Evolutionary conservation across 1,140 invertebrate species (phyloP).

Genomic region (Tenebrio molitor): DNA sequence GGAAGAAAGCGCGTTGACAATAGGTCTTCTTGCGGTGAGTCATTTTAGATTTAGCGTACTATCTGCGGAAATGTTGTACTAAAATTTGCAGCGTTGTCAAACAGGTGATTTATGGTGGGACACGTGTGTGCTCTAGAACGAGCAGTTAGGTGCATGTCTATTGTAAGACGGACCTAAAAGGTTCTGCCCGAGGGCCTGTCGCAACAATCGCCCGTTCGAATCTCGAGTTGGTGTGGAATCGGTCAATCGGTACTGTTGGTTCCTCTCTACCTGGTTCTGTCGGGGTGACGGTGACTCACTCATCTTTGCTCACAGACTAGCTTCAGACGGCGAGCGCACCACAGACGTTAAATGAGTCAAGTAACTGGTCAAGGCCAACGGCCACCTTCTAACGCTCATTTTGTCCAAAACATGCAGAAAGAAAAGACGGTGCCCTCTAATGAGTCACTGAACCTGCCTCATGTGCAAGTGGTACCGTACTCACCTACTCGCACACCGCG

Average conservation of each 20-base stretch:
- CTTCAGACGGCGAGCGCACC: slow-evolving; percentile 43
- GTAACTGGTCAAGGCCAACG: slow-evolving; percentile 54
- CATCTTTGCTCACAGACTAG: slow-evolving; percentile 45
- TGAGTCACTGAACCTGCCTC: slow-evolving; percentile 46
- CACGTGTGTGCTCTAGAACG: slow-evolving; percentile 13
- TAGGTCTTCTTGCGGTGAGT: slow-evolving; percentile 8
- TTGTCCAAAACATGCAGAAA: slow-evolving; percentile 51
- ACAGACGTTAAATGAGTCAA: slow-evolving; percentile 53
- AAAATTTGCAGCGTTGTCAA: slow-evolving; percentile 36
- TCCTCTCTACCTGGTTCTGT: slow-evolving; percentile 42
- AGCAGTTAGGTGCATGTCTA: slow-evolving; percentile 15
- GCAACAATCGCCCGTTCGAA: slow-evolving; percentile 32
- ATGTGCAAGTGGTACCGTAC: background rate
- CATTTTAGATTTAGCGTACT: background rate
- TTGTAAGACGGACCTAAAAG: slow-evolving; percentile 10
- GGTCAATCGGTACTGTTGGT: slow-evolving; percentile 39
- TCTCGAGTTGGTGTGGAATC: slow-evolving; percentile 36
- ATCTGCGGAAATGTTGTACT: background rate
- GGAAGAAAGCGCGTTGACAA: no score
- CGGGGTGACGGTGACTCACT: slow-evolving; percentile 37
- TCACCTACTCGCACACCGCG: background rate
- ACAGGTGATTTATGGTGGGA: slow-evolving; percentile 44
- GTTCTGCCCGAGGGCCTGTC: slow-evolving; percentile 14
- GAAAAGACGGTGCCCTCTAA: slow-evolving; percentile 42
- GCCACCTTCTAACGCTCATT: slow-evolving; percentile 52